These are phyloP conservation scores for Diachrysia chrysitis DNA, from an alignment of 2,888 invertebrate species.

Conservation along the genomic window DNA sequence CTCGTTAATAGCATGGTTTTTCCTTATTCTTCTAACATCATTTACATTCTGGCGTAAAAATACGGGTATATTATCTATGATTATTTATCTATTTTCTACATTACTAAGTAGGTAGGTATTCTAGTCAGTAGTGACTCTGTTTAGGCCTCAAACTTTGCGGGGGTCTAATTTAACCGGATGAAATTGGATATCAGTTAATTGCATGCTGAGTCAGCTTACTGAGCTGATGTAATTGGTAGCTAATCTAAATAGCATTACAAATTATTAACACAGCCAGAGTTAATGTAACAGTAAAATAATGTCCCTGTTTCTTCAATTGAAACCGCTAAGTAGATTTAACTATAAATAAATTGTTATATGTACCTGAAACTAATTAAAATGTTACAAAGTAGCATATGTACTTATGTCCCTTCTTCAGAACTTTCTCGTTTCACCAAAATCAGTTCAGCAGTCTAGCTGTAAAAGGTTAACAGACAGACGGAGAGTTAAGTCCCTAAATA, in stretches of 20 bases:
- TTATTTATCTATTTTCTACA: no score
- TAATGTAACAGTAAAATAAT: not conserved
- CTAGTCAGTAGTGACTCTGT: not conserved
- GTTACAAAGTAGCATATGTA: no score
- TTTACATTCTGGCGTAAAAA: not conserved
- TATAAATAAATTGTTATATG: no score
- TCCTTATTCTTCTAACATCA: slow-evolving; percentile 22
- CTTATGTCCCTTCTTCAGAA: no score
- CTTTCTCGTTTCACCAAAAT: no score
- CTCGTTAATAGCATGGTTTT: slow-evolving; percentile 30
- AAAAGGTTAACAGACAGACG: no score
- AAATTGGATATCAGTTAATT: not conserved
- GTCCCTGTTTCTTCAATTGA: not conserved
- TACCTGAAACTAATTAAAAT: no score
- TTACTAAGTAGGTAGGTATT: not conserved
- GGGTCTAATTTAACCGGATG: not conserved
- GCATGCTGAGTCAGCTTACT: not conserved
- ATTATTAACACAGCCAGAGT: not conserved
- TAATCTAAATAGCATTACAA: not conserved
- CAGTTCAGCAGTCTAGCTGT: no score
- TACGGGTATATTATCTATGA: not conserved
- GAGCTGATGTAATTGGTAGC: not conserved
- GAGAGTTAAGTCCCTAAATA: no score
- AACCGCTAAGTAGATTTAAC: no score
- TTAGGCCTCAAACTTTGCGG: not conserved